Base-by-base conservation (phyloP, 2,797 vertebrate genomes). In the Hozukius guyotensis region DNA sequence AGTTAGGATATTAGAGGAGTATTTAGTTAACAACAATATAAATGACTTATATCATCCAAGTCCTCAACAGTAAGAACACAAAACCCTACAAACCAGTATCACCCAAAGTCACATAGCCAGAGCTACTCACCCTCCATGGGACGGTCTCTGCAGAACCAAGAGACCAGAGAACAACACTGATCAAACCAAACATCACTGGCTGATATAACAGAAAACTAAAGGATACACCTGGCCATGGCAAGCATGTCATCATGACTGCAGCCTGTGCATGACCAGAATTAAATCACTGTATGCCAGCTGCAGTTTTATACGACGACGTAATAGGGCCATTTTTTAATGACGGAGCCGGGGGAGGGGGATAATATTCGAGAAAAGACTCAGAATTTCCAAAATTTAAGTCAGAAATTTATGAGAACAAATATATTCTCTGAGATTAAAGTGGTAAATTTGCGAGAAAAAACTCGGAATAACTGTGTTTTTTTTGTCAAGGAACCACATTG, bases 51-150 rank as follows among this genome's bases (percentile, higher is more conserved):
- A 20, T 22, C 18, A 52, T 49, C 27, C 22, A 52, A 34, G 52
- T 38, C 53, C 16, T 73, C 29, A 57, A 12, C 13, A 11, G 4
- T n/a, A 18, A 74, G 72, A 74, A 71, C 53, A 55, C 38, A 70
- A 60, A 46, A 18, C 31, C 34, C 36, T 70, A 76, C 64, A 91
- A 85, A 72, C 70, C 22, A 31, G 38, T 6, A 6, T 22, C 34
- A 49, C 24, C 60, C 67, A 56, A 72, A 84, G 27, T 36, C 72
- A 88, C 81, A 83, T 29, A 82, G 14, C 52, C 75, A 46, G 52
- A 76, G 78, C 73, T 86, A 94, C 94, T 95, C 91, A 95, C 94
- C 93, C 91, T 84, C 25, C 80, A 38, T 77, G 76, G 34, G 72
- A 80, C 77, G 78, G 81, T 59, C 88, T 93, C 94, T 95, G 93